Evolutionary conservation across 1,140 invertebrate species (phyloP).

Genomic region (Lepidurus couesii): DNA sequence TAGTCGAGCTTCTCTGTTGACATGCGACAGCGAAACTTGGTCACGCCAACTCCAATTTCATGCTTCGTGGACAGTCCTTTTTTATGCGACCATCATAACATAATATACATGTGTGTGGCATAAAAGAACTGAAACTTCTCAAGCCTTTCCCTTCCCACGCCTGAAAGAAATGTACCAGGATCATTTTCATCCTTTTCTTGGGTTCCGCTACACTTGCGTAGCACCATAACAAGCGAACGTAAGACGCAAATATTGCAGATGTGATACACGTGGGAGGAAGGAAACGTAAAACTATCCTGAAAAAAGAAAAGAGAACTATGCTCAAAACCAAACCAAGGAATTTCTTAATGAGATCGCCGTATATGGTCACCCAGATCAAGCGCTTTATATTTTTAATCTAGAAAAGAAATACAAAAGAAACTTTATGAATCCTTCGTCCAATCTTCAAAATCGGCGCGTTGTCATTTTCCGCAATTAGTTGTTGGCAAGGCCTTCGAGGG

Average conservation of each 20-base stretch:
- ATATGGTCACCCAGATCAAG: background rate
- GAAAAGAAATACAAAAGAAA: background rate
- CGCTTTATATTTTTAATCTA: background rate
- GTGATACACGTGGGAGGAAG: background rate
- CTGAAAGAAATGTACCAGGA: background rate
- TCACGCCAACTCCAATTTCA: background rate
- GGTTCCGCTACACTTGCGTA: background rate
- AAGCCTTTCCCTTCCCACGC: background rate
- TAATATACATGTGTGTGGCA: background rate
- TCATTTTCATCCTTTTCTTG: background rate
- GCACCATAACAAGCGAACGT: background rate
- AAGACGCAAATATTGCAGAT: background rate
- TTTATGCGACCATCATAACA: slow-evolving; percentile 9
- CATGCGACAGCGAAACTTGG: slow-evolving; percentile 8
- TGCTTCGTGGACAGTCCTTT: background rate
- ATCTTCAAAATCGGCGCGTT: background rate
- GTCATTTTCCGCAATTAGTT: background rate
- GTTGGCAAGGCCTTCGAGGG: background rate
- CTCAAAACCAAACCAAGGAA: background rate
- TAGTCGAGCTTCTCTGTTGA: background rate
- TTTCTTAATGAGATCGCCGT: background rate
- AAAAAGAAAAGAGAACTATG: background rate
- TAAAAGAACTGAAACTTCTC: background rate
- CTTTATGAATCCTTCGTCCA: background rate
- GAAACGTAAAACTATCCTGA: background rate